These are phyloP conservation scores for Stenchaetothrips biformis DNA, from an alignment of 2,888 invertebrate species.

Conservation along the genomic window DNA sequence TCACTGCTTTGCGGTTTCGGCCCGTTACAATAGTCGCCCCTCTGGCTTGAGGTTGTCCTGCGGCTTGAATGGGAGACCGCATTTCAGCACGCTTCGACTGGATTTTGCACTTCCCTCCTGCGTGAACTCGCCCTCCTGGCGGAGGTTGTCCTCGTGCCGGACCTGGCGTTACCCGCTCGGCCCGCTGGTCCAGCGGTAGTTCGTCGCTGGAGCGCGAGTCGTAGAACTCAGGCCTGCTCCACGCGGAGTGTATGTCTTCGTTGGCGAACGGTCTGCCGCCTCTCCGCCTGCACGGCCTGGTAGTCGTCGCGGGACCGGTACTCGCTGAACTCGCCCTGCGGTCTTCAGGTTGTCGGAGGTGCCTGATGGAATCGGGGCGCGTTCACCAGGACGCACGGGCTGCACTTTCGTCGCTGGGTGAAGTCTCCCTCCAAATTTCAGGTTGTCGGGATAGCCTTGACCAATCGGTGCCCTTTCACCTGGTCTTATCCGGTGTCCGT, in stretches of 20 bases:
- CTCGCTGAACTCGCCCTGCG: slow-evolving; percentile 43
- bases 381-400: background rate
- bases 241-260: slow-evolving; percentile 47
- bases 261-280: slow-evolving; percentile 46
- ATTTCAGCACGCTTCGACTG: slow-evolving; percentile 46
- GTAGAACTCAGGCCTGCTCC: slow-evolving; percentile 29
- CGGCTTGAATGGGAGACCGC: slow-evolving; percentile 45
- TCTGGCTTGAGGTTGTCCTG: slow-evolving; percentile 61
- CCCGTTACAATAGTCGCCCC: slow-evolving; percentile 49
- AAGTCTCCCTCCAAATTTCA: slow-evolving; percentile 52
- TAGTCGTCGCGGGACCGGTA: slow-evolving; percentile 39
- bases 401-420: slow-evolving; percentile 30
- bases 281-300: slow-evolving; percentile 43
- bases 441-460: slow-evolving; percentile 45
- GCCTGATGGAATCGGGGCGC: background rate
- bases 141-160: slow-evolving; percentile 44
- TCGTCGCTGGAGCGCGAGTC: slow-evolving; percentile 38
- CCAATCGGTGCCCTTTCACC: slow-evolving; percentile 39
- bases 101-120: slow-evolving; percentile 48
- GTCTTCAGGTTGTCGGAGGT: slow-evolving; percentile 43
- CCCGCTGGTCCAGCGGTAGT: slow-evolving; percentile 35
- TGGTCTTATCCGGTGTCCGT: background rate
- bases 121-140: slow-evolving; percentile 48
- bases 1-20: slow-evolving; percentile 45
- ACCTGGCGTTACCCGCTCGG: slow-evolving; percentile 44